A percentile compares a stretch with the other conserved stretches of the same genome.
Conservation (phyloP, 2,888 invertebrate genomes). For the Macrosiphum euphorbiae region DNA sequence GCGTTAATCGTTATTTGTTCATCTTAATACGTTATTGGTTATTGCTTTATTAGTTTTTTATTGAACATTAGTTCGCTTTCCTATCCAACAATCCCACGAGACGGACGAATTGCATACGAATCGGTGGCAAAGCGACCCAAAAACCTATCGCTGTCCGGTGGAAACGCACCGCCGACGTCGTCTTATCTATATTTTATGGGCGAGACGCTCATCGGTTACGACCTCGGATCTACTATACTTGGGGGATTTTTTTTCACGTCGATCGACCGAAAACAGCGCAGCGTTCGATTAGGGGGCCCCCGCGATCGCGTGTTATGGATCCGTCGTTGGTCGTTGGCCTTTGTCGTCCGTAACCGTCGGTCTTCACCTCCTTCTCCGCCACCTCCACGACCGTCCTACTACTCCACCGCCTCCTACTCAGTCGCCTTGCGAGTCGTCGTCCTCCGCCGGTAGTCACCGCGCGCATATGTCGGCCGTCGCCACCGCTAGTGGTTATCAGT, state of each 20-base stretch:
- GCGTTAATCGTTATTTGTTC: no score
- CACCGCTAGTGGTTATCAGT: slow-evolving; percentile 49
- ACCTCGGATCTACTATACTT: neutral
- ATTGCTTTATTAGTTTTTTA: neutral
- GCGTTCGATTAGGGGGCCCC: neutral
- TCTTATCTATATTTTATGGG: neutral
- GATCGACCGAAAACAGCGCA: neutral
- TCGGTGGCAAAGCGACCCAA: neutral
- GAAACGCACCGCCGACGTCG: neutral
- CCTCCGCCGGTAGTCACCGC: slow-evolving; percentile 10
- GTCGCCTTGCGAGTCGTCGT: neutral
- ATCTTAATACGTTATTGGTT: neutral
- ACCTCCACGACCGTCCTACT: neutral
- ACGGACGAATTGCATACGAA: neutral
- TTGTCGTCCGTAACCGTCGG: neutral
- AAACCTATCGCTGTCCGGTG: slow-evolving; percentile 30
- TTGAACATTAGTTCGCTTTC: neutral
- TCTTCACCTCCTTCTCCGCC: neutral
- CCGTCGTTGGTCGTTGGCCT: slow-evolving; percentile 28
- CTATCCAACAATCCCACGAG: neutral
- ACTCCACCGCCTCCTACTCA: neutral
- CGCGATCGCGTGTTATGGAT: slow-evolving; percentile 44
- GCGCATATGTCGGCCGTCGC: slow-evolving; percentile 9
- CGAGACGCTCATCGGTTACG: neutral
- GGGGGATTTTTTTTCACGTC: neutral